A percentile compares a stretch with the other conserved stretches of the same genome.
These are phyloP conservation scores for Sander lucioperca DNA, from an alignment of 2,113 vertebrate species.

Conservation along the genomic window DNA sequence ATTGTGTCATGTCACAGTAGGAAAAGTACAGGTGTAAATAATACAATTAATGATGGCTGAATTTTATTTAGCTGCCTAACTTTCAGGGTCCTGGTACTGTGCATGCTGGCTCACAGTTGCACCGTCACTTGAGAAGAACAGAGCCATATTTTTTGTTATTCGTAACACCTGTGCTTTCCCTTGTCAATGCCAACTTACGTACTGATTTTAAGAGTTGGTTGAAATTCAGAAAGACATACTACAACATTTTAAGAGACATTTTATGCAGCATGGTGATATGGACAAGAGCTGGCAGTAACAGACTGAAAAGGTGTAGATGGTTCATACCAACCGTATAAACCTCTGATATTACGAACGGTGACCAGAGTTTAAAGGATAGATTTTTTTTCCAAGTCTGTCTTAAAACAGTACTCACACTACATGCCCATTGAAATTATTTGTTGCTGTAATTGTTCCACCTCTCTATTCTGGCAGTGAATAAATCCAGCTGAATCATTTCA, in stretches of 20 bases:
- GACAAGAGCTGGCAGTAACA: no score
- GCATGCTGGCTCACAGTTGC: background rate
- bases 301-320: background rate
- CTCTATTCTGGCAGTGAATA: background rate
- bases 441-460: background rate
- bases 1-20: background rate
- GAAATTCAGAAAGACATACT: background rate
- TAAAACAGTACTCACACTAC: background rate
- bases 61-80: background rate
- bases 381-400: background rate
- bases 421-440: background rate
- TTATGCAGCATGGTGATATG: no score
- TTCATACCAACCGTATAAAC: background rate
- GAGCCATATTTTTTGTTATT: background rate
- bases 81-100: background rate
- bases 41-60: background rate
- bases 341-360: background rate
- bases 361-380: background rate
- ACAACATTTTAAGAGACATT: background rate
- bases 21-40: background rate
- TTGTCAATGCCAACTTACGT: background rate
- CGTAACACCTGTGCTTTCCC: background rate
- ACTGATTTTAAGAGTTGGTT: background rate
- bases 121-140: background rate
- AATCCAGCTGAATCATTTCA: background rate